These are phyloP conservation scores for Leptodactylus fallax DNA, from an alignment of 2,797 vertebrate genomes.

Conservation along the genomic window DNA sequence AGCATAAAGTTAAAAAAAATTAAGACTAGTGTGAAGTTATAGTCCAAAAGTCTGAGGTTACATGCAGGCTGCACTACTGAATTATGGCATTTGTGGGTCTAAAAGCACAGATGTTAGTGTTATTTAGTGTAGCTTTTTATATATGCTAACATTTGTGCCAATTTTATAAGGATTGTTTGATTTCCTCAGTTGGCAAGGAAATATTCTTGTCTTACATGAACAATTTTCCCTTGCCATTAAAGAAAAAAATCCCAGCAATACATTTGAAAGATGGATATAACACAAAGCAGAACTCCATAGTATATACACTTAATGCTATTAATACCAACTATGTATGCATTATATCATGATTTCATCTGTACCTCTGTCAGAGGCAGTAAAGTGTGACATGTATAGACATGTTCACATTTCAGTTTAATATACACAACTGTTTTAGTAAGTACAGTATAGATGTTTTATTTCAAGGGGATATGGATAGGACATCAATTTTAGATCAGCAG, in stretches of 20 bases:
- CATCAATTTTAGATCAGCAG: no score
- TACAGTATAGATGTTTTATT: no score
- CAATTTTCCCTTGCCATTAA: constrained; percentile 28
- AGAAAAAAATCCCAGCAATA: neutral
- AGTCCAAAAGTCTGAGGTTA: no score
- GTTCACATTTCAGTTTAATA: neutral
- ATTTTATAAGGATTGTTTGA: neutral
- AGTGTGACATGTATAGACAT: neutral
- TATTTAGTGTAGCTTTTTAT: neutral
- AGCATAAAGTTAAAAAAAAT: no score
- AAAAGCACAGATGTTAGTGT: no score
- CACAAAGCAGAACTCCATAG: constrained; percentile 38
- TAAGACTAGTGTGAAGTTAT: no score
- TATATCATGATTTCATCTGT: constrained; percentile 9
- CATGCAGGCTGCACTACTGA: no score
- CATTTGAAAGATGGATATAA: neutral
- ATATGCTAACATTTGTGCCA: neutral
- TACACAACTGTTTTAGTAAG: neutral
- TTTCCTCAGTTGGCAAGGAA: neutral
- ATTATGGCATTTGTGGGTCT: no score
- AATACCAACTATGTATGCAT: constrained; percentile 37
- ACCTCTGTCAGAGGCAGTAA: neutral
- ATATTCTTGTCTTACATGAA: constrained; percentile 7
- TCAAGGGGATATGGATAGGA: no score
- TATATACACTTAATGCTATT: constrained; percentile 41